These are phyloP conservation scores for Ephestia elutella DNA, from an alignment of 1,140 invertebrate species.

Conservation along the genomic window DNA sequence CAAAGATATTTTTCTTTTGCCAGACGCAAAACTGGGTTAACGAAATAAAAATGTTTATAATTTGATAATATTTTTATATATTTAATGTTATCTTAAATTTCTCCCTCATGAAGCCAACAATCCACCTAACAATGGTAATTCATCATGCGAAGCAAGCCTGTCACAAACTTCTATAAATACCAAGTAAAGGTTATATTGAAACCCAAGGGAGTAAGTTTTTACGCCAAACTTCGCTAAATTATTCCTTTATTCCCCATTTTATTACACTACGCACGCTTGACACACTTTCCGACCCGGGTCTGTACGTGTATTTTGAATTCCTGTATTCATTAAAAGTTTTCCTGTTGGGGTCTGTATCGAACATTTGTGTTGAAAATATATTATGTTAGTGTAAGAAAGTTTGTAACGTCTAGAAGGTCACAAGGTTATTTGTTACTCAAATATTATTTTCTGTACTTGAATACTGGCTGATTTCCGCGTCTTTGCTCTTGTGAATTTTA, in stretches of 20 bases:
- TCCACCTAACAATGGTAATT: neutral
- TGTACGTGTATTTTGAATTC: conserved; percentile 1
- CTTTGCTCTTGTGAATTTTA: no score
- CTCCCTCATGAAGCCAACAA: no score
- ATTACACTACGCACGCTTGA: conserved; percentile 6
- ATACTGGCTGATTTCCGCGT: no score
- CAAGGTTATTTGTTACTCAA: no score
- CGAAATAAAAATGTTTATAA: no score
- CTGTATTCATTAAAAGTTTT: conserved; percentile 4
- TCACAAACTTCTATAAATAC: conserved; percentile 12
- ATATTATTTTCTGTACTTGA: no score
- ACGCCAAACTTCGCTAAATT: neutral
- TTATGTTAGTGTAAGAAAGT: neutral
- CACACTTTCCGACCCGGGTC: neutral
- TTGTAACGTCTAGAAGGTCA: neutral
- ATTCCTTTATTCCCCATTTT: conserved; percentile 7
- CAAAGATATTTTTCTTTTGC: no score
- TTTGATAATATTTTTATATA: no score
- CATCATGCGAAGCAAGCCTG: conserved; percentile 1
- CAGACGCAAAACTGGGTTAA: no score
- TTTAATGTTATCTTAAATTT: no score
- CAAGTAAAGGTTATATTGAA: conserved; percentile 14
- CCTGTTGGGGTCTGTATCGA: neutral
- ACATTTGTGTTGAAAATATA: neutral
- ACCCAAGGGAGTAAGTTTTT: conserved; percentile 9